Percentiles rank a stretch among this genome's conserved stretches.
Conservation (phyloP, 2,797 vertebrate species). For the Craterocephalus amniculus region DNA sequence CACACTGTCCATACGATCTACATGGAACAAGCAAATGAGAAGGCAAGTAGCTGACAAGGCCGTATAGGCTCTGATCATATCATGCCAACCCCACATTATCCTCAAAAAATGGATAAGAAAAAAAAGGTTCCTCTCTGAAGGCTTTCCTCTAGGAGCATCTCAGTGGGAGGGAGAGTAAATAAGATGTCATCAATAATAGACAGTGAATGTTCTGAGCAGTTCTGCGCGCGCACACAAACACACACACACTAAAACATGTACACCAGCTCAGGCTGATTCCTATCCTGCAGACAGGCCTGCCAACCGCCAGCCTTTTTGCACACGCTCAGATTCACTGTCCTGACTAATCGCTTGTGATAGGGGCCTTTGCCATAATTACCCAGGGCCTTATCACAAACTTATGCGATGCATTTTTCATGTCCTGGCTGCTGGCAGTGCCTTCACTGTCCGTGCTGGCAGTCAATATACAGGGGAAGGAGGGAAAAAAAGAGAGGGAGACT, state of each 20-base stretch:
- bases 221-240: conserved; percentile 37
- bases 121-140: conserved; percentile 78
- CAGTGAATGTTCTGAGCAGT: conserved; percentile 82
- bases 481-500: conserved; percentile 59
- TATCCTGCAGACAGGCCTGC: conserved; percentile 84
- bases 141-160: conserved; percentile 82
- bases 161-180: conserved; percentile 84
- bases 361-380: conserved; percentile 86
- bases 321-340: conserved; percentile 85
- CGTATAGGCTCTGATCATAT: conserved; percentile 65
- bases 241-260: conserved; percentile 42
- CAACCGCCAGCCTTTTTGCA: conserved; percentile 83
- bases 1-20: conserved; percentile 55
- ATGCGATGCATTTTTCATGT: conserved; percentile 86
- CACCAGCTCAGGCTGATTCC: conserved; percentile 77
- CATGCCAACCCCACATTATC: conserved; percentile 67
- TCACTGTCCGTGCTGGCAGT: conserved; percentile 77
- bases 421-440: conserved; percentile 80
- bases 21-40: conserved; percentile 57
- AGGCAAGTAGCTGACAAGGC: conserved; percentile 64
- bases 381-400: conserved; percentile 85
- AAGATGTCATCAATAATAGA: conserved; percentile 88
- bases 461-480: conserved; percentile 63
- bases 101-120: conserved; percentile 57
- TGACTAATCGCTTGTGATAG: conserved; percentile 86